Evolutionary conservation across 2,888 invertebrate species (phyloP).

Genomic region (Uloborus plumipes): DNA sequence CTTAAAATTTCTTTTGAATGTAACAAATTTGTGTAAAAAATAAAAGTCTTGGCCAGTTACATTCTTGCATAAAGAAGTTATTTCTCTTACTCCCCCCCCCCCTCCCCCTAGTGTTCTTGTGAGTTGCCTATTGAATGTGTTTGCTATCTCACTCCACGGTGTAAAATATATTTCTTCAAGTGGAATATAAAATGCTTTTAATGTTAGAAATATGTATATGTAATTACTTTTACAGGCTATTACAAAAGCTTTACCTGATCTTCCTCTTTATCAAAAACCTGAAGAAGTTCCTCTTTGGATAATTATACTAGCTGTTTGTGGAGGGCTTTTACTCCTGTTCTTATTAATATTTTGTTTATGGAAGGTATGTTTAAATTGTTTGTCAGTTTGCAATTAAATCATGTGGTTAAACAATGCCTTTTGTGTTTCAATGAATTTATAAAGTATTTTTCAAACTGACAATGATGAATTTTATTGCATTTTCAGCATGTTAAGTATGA

Average conservation of each 20-base stretch:
- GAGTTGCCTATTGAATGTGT: conserved; percentile 52
- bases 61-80: no score
- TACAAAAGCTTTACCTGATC: conserved; percentile 87
- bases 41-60: no score
- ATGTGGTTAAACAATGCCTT: no score
- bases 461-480: background rate
- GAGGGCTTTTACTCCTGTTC: conserved; percentile 86
- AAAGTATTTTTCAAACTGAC: background rate
- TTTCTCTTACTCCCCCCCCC: no score
- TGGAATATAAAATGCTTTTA: no score
- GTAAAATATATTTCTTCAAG: background rate
- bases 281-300: conserved; percentile 88
- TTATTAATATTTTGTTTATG: conserved; percentile 85
- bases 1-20: no score
- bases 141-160: background rate
- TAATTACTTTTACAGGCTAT: conserved; percentile 77
- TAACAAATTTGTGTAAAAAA: no score
- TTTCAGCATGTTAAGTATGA: background rate
- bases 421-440: background rate
- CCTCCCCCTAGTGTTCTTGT: background rate
- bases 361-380: conserved; percentile 78
- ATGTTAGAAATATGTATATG: no score
- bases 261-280: conserved; percentile 81
- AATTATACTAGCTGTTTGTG: conserved; percentile 83
- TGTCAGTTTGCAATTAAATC: no score